Evolutionary conservation across 2,888 invertebrate species (phyloP), one percentile per base, ranked within the genome.

Genomic region (Acronicta psi): DNA sequence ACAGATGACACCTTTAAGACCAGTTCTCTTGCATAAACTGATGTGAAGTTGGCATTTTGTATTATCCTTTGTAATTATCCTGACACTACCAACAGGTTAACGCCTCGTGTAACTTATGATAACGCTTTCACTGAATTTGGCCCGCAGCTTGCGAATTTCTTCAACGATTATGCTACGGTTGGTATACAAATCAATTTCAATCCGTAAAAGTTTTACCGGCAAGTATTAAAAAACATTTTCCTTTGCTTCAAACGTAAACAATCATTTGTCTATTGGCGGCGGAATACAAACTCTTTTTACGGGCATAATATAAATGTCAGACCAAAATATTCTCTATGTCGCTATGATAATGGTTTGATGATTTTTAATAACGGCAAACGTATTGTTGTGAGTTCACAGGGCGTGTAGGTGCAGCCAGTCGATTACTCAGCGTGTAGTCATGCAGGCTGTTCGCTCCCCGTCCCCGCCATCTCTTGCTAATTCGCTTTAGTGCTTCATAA

Each of bases 401-500:
- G 79, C 81, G 81, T 81, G 86, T 89, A 89, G 89, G 88, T 89
- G 89, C 89, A 87, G 81, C 79, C 79, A 80, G 84, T 83, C 79
- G 87, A 88, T 91, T 90, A 91, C 83, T 91, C 92, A 92, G 85
- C 84, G 82, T 66, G 80, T 80, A 90, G 89, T 89, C 90, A 92
- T 89, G 88, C 89, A 87, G 86, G 87, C 85, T 82, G 82, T 60
- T 77, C 75, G 77, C 73, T 71, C 76, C 78, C 71, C 80, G 76
- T 71, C 81, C 76, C 79, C 83, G 81, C 83, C 85, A 84, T 80
- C 85, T 86, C 81, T 82, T 82, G 85, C 80, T 75, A 73, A 80
- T 73, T 82, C 79, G 77, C 81, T 63, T 72, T 80, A 72, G 60
- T 69, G 59, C 73, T 75, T 75, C 79, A 81, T 77, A 81, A 82